phyloP scores from a whole-genome alignment of 2,113 vertebrate genomes.

The Capra hircus region DNA sequence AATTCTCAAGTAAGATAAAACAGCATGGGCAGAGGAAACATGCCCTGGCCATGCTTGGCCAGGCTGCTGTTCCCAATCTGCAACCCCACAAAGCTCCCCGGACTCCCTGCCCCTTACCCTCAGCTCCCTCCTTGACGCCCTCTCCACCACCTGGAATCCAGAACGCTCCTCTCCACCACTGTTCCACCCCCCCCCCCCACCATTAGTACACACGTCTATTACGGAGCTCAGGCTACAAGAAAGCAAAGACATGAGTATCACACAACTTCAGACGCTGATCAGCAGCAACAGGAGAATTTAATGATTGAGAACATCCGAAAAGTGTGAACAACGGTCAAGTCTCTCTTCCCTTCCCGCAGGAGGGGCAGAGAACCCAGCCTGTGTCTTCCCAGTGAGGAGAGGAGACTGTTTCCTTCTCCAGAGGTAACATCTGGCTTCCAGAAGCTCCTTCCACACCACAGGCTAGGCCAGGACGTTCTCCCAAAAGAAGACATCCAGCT shows the following conservation, averaged over 20 bases:
- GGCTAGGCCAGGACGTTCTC: accelerated
- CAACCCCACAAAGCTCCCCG: background rate
- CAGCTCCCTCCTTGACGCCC: background rate
- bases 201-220: accelerated
- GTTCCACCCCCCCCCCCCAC: no score
- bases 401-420: background rate
- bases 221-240: accelerated
- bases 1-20: background rate
- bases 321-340: accelerated
- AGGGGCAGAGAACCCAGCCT: background rate
- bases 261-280: accelerated
- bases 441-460: background rate
- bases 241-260: background rate
- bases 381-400: accelerated
- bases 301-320: background rate
- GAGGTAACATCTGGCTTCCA: background rate
- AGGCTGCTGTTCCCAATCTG: background rate
- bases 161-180: accelerated
- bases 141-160: background rate
- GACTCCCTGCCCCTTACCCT: accelerated
- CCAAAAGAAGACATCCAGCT: background rate
- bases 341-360: background rate
- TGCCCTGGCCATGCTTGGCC: accelerated
- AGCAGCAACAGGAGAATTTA: background rate
- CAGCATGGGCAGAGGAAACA: accelerated